These are phyloP conservation scores for Clivina fossor DNA, from an alignment of 2,888 invertebrate species.

Conservation along the genomic window DNA sequence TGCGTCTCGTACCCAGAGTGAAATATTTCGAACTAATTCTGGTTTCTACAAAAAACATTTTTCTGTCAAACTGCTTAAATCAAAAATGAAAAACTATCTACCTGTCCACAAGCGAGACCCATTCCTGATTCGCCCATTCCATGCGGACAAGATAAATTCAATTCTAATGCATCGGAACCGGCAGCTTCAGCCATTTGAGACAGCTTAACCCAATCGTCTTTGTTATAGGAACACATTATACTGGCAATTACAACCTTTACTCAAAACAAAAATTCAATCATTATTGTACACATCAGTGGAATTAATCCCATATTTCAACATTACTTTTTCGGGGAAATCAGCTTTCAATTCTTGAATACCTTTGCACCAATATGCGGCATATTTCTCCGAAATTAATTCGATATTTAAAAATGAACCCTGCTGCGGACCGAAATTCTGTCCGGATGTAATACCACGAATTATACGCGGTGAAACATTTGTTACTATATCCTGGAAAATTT, in stretches of 20 bases:
- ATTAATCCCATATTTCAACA: neutral
- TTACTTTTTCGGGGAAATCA: conserved; percentile 88
- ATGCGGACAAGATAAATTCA: conserved; percentile 97
- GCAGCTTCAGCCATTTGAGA: conserved; percentile 75
- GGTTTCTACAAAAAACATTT: conserved; percentile 68
- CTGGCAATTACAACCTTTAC: conserved; percentile 93
- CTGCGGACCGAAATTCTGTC: conserved; percentile 91
- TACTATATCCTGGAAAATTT: conserved; percentile 74
- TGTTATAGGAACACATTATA: conserved; percentile 89
- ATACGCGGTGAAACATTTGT: conserved; percentile 98
- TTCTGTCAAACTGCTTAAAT: no score
- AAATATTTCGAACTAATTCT: conserved; percentile 82
- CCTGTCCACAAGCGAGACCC: conserved; percentile 98
- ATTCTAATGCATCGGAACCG: conserved; percentile 92
- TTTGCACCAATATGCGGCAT: conserved; percentile 88
- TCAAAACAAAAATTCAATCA: conserved; percentile 38
- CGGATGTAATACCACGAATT: conserved; percentile 89
- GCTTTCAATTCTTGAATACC: conserved; percentile 84
- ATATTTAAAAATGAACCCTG: conserved; percentile 97
- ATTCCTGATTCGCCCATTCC: conserved; percentile 99
- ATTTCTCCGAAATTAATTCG: conserved; percentile 97
- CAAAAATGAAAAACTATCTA: conserved; percentile 46
- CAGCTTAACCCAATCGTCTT: conserved; percentile 85
- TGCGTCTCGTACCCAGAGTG: conserved; percentile 83
- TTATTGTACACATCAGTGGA: conserved; percentile 1